phyloP scores from a whole-genome alignment of 2,797 vertebrate species.

The Poecile montanus region DNA sequence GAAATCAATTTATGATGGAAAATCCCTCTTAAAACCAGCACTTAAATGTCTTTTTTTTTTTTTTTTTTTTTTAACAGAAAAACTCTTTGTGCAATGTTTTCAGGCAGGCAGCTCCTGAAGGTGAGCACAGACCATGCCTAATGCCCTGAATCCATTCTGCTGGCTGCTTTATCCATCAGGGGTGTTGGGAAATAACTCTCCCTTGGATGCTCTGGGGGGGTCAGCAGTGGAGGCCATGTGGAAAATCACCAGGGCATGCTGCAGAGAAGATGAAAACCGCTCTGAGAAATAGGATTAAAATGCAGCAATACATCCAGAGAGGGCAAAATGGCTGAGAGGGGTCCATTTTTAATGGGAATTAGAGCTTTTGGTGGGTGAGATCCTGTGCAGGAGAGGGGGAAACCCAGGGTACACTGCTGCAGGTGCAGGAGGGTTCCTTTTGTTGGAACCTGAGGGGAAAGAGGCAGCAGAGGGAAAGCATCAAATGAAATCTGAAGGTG shows the following conservation, averaged over 20 bases:
- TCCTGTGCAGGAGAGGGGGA: not conserved
- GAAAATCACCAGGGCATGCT: not conserved
- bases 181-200: not conserved
- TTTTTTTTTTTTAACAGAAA: not conserved
- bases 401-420: not conserved
- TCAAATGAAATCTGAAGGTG: not conserved
- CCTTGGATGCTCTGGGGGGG: not conserved
- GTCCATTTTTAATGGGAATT: not conserved
- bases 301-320: not conserved
- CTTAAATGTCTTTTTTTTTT: not conserved
- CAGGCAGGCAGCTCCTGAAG: not conserved
- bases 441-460: not conserved
- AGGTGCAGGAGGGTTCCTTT: not conserved
- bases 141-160: not conserved
- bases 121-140: not conserved
- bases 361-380: not conserved
- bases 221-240: not conserved
- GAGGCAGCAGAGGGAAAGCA: not conserved
- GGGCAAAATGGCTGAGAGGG: not conserved
- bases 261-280: not conserved
- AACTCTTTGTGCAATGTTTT: not conserved
- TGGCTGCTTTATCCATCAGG: not conserved
- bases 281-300: not conserved
- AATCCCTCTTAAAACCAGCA: not conserved
- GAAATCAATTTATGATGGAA: not conserved